Base-by-base conservation (phyloP, 2,797 vertebrate species). In the Saxicola maurus region DNA sequence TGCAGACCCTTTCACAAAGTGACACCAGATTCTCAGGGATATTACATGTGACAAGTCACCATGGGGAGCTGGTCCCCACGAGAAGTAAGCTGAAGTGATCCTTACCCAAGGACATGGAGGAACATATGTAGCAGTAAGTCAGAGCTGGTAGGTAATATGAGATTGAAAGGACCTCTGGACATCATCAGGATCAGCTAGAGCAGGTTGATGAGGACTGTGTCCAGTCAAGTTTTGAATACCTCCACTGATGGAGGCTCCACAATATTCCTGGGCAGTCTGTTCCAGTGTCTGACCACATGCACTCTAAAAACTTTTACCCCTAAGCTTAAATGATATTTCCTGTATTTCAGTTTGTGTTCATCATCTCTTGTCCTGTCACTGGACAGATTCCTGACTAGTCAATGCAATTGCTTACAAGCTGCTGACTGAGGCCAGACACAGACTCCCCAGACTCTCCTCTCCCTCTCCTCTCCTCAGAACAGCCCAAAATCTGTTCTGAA, bases 41-140 rank as follows among this genome's bases (percentile, higher is more conserved):
- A 33, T 42, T 74, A 8, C 12, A 31, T 20, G 12, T 45, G 60
- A 42, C 6, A 60, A 73, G 38, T 49, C 13, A 71, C 8, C 40
- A 65, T 17, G 28, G 65, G 57, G 28, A 55, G 3, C 17, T 51
- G 17, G 3, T 43, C 43, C 16, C 6, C n/a, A 17, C 0, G 0
- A 90, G 33, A 30, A 74, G 6, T 8, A 66, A 67, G 2, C 3
- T 49, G 17, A 37, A 55, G 21, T 11, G 31, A 67, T 7, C 13
- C 21, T 80, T 74, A 42, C 2, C 11, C 10, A 1, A 1, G 4
- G 46, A 30, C 13, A 25, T 0, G 18, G 19, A 61, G 57, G 3
- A 42, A 3, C 5, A 33, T 5, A 20, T 2, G 9, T n/a, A 79
- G 27, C 17, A 73, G 15, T 31, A 53, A 69, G 23, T 52, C 14